Evolutionary conservation across 2,888 invertebrate species (phyloP).

Genomic region (Ormyrus pomaceus): DNA sequence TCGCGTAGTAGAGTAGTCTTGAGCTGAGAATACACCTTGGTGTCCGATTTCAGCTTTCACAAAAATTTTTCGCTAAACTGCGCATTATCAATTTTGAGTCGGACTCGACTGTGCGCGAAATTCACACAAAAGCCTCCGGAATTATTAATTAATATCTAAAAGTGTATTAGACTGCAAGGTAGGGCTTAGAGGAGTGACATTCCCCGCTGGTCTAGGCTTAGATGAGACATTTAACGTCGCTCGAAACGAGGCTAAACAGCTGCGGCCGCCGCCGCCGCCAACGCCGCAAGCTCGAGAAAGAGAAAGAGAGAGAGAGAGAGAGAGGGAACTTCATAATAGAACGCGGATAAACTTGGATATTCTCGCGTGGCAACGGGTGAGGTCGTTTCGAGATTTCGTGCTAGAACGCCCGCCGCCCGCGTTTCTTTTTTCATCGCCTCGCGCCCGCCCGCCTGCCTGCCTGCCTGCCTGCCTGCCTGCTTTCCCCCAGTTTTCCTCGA

Average conservation of each 20-base stretch:
- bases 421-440: no score
- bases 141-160: no score
- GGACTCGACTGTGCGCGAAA: no score
- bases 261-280: slow-evolving; percentile 49
- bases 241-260: slow-evolving; percentile 62
- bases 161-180: neutral
- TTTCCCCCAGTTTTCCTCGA: no score
- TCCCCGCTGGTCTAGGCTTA: slow-evolving; percentile 45
- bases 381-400: slow-evolving; percentile 41
- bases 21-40: no score
- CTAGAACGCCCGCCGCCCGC: neutral
- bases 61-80: no score
- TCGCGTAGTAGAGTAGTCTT: no score
- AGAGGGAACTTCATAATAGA: slow-evolving; percentile 61
- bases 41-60: no score
- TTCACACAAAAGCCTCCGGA: no score
- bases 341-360: slow-evolving; percentile 61
- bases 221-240: slow-evolving; percentile 54
- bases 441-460: no score
- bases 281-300: slow-evolving; percentile 28
- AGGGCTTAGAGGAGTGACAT: slow-evolving; percentile 4
- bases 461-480: no score
- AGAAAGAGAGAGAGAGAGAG: slow-evolving; percentile 55
- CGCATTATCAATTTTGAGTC: no score
- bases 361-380: slow-evolving; percentile 35